Percentiles rank a stretch among this genome's conserved stretches.
These are phyloP conservation scores for Sceloporus undulatus DNA, from an alignment of 2,113 vertebrate species.

Conservation along the genomic window DNA sequence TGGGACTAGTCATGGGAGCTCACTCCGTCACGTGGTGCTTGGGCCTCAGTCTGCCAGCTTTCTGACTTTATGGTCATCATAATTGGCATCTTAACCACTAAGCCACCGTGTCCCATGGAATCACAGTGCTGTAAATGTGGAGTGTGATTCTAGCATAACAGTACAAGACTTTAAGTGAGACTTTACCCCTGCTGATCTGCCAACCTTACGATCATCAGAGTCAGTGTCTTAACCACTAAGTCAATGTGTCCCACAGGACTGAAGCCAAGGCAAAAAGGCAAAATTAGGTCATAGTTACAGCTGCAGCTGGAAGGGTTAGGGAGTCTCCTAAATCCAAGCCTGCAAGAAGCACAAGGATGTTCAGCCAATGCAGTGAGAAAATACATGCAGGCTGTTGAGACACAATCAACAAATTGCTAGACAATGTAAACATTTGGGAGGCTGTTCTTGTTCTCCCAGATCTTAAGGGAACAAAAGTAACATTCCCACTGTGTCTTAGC, in stretches of 20 bases:
- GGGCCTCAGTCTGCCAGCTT: too few species aligned
- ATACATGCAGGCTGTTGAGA: not conserved
- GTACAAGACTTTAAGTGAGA: too few species aligned
- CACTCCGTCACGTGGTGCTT: too few species aligned
- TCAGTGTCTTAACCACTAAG: too few species aligned
- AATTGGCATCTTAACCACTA: too few species aligned
- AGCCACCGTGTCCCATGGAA: too few species aligned
- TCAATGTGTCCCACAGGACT: not conserved
- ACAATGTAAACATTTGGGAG: conserved; percentile 39
- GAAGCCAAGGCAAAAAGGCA: not conserved
- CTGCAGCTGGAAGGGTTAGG: not conserved
- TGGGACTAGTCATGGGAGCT: too few species aligned
- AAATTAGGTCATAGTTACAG: conserved; percentile 5
- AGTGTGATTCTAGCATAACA: too few species aligned
- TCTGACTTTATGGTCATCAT: too few species aligned
- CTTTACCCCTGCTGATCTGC: too few species aligned
- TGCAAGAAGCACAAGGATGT: conserved; percentile 10
- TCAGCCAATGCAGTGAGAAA: conserved; percentile 34
- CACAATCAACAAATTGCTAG: conserved; percentile 30
- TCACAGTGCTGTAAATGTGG: too few species aligned
- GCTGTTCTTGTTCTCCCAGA: conserved; percentile 30
- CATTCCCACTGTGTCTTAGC: conserved; percentile 31
- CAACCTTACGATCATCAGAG: too few species aligned
- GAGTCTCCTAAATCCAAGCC: not conserved
- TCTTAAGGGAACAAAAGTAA: conserved; percentile 52